Evolutionary conservation across 2,888 invertebrate species (phyloP), one percentile per base, ranked within the genome.

Genomic region (Corythucha ciliata): DNA sequence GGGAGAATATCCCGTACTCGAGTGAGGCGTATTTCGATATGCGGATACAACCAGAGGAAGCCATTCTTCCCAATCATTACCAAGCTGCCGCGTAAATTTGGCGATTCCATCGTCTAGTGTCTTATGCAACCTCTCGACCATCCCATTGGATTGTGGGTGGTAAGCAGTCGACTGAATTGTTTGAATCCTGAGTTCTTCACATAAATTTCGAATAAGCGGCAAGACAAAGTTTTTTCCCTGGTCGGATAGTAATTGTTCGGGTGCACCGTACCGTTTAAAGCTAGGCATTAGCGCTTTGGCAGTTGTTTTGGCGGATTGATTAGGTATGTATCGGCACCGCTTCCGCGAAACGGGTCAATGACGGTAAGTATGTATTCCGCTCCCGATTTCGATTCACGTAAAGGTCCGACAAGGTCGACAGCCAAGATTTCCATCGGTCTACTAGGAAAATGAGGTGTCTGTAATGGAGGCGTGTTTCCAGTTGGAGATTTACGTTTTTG

Each of bases 21-120:
- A 54, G 52, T 66, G 65, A 1, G 58, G 55, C 5, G 59, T 57
- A 2, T 60, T 60, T 33, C 64, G 63, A 52, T 67, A 64, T 0
- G 59, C 59, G 34, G 64, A 63, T 56, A 63, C 60, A 1, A 62
- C 61, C 32, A 61, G 60, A 10, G 56, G 54, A 22, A 67, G 33
- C 55, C 60, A 63, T 32, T 60, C 53, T 68, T 42, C 42, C 42
- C 42, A 42, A 26, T 42, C 24, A 14, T 6, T n/a, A 12, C 24
- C 24, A 4, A 4, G 10, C 6, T 22, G 16, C 6, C 26, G 21
- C 14, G 12, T 8, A 5, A 22, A 14, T 14, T 22, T 20, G 22
- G 25, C 42, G 16, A 42, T 10, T 25, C n/a, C 26, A 4, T 12
- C 7, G 6, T 4, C 58, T 25, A 66, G 37, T 2, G 63, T 63